phyloP scores from a whole-genome alignment of 2,888 invertebrate species.

The Archaeoteleia sp. region DNA sequence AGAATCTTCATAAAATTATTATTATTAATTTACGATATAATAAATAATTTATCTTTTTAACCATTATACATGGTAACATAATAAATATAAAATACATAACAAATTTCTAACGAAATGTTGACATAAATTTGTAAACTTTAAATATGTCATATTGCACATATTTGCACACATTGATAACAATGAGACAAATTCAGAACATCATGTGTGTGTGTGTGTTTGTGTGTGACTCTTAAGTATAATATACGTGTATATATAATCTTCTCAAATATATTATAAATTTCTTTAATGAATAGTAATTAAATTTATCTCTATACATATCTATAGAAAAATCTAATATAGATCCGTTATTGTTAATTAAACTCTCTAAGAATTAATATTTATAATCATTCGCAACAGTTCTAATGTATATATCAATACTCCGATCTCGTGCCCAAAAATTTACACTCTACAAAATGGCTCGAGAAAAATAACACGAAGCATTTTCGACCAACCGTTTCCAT shows the following conservation, averaged over 20 bases:
- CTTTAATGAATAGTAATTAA: constrained; percentile 69
- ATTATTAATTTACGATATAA: too few species aligned
- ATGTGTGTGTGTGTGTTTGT: constrained; percentile 31
- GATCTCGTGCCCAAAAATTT: constrained; percentile 38
- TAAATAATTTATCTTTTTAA: too few species aligned
- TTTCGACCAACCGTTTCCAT: too few species aligned
- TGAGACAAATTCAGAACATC: constrained; percentile 52
- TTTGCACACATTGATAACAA: constrained; percentile 48
- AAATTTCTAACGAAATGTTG: too few species aligned
- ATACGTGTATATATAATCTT: constrained; percentile 50
- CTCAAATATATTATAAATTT: constrained; percentile 71
- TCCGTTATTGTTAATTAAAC: constrained; percentile 73
- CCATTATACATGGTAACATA: too few species aligned
- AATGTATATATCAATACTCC: constrained; percentile 44
- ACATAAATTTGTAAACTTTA: too few species aligned
- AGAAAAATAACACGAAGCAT: too few species aligned
- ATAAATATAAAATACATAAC: too few species aligned
- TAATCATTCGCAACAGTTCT: constrained; percentile 54
- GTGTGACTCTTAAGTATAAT: constrained; percentile 36
- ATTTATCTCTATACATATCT: constrained; percentile 73
- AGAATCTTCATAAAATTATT: too few species aligned
- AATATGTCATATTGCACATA: too few species aligned
- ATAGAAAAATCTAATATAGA: constrained; percentile 73
- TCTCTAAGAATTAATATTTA: constrained; percentile 72
- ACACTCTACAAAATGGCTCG: constrained; percentile 33